Evolutionary conservation across 2,113 vertebrate species (phyloP), one percentile per base, ranked within the genome.

Genomic region (human): DNA sequence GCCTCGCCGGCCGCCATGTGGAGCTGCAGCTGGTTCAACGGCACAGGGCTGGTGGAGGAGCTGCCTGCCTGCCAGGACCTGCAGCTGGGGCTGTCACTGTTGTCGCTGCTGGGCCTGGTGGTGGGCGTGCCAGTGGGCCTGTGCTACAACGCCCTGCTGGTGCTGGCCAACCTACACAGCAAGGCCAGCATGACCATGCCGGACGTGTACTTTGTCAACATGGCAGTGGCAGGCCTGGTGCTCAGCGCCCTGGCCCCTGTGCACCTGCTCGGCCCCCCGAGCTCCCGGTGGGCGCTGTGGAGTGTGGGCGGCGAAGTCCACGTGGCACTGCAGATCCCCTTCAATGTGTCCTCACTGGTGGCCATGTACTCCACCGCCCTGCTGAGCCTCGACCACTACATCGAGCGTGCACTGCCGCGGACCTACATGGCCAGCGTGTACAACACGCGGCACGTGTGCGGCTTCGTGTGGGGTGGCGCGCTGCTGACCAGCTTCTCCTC

Each of bases 381-480:
- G 97, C 99, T 99, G 95, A 99, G 99, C 89, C 98, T 99, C 89
- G 99, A 99, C 99, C 99, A 99, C 98, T 99, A 99, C 97, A 99
- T 99, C 0, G 99, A 99, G 97, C 99, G 99, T 0, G 99, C 99
- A 9, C 98, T 99, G 80, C 99, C 99, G 0, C 99, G 99, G 43
- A 99, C 99, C 17, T 99, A 99, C 97, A 99, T 99, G 99, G 99
- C 99, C 70, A 99, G 99, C 0, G 99, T 99, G 92, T 99, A 99
- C 97, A 99, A 99, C 98, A 99, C 99, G 23, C 99, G 99, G 79
- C 99, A 99, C 0, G 99, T 99, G 55, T 99, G 99, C 0, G 99
- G 99, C 11, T 99, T 99, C 95, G 99, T 99, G 72, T 99, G 99
- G 99, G 99, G 99, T 0, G 99, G 99, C 0, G 99, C 99, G 0